These are phyloP conservation scores for Charadrius vociferus DNA, from an alignment of 2,113 vertebrate species.

Conservation along the genomic window DNA sequence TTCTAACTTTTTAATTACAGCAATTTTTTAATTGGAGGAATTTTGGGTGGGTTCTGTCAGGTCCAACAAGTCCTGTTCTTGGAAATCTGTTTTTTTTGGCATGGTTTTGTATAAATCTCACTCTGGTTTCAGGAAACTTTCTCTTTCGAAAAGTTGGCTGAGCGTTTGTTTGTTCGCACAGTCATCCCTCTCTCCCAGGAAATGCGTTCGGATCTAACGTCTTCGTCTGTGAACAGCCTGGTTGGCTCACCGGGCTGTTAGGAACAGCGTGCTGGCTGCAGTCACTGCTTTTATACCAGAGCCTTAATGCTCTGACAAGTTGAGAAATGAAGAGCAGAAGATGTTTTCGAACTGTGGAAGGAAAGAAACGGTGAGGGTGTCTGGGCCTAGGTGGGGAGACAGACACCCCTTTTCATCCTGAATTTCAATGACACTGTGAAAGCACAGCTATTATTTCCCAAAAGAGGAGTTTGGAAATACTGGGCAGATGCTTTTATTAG, in stretches of 20 bases:
- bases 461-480: not conserved
- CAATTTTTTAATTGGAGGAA: not conserved
- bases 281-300: not conserved
- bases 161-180: not conserved
- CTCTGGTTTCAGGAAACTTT: not conserved
- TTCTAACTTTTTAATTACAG: not conserved
- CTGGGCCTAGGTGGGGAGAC: not conserved
- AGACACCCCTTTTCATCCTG: not conserved
- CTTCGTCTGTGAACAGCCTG: not conserved
- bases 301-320: not conserved
- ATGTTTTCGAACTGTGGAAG: not conserved
- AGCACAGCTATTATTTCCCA: not conserved
- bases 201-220: not conserved
- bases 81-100: not conserved
- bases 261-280: not conserved
- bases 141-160: not conserved
- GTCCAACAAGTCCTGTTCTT: not conserved
- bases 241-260: not conserved
- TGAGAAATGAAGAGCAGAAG: not conserved
- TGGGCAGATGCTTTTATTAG: not conserved
- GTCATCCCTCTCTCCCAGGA: not conserved
- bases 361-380: not conserved
- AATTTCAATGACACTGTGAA: not conserved
- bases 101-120: not conserved
- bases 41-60: not conserved